phyloP scores from a whole-genome alignment of 2,113 vertebrate genomes.

The Brachypteracias leptosomus region DNA sequence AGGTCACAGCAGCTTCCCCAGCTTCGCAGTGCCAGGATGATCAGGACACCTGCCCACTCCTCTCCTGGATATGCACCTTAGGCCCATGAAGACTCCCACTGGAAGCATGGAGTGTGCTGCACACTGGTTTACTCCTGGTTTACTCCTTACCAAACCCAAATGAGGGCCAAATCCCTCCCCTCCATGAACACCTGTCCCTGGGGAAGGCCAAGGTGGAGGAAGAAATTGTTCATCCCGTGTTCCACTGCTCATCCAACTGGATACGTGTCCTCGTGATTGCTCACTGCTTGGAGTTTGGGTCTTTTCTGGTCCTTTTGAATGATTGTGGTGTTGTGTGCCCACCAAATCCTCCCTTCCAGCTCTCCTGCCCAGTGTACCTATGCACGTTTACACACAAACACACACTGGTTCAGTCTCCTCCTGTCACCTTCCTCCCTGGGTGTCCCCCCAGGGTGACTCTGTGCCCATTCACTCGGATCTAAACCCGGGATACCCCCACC shows the following conservation, averaged over 20 bases:
- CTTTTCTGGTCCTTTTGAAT: neutral
- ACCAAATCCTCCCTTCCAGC: neutral
- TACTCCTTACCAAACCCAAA: neutral
- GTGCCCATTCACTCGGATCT: neutral
- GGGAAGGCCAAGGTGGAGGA: neutral
- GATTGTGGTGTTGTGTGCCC: neutral
- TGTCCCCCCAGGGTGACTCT: neutral
- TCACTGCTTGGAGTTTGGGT: accelerated
- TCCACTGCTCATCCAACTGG: neutral
- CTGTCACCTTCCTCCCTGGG: neutral
- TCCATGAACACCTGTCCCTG: neutral
- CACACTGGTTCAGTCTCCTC: neutral
- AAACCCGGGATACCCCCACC: neutral
- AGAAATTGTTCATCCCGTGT: accelerated
- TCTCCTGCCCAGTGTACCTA: accelerated
- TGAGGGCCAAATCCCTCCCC: no score
- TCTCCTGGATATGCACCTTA: accelerated
- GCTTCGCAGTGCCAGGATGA: neutral
- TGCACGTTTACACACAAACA: accelerated
- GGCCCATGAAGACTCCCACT: neutral
- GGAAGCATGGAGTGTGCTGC: accelerated
- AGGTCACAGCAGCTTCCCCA: neutral
- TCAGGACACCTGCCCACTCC: neutral
- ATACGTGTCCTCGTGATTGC: neutral
- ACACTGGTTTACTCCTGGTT: neutral